Conservation (phyloP, 2,113 vertebrate genomes). For the Neotragus pygmaeus region DNA sequence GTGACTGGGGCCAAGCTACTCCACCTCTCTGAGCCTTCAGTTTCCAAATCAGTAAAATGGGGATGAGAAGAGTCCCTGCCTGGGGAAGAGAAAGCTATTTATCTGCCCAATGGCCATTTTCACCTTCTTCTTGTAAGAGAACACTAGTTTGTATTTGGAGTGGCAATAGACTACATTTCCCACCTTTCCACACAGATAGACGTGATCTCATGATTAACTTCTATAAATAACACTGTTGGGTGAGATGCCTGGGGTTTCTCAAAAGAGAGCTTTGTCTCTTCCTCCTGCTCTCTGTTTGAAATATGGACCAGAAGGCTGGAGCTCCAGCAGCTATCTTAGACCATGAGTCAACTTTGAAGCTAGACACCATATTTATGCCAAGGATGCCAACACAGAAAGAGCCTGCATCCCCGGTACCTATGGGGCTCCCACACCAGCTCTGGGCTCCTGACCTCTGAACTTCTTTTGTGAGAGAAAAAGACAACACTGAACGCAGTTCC, state of each 20-base stretch:
- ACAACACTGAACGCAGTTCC: neutral
- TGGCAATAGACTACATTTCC: rapidly evolving
- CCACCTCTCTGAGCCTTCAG: neutral
- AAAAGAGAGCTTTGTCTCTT: neutral
- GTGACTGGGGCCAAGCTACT: neutral
- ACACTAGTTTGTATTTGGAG: too few relatives aligned
- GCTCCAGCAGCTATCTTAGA: neutral
- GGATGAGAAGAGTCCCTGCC: neutral
- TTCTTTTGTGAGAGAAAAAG: neutral
- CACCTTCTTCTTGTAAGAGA: neutral
- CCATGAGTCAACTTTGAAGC: neutral
- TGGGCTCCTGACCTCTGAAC: neutral
- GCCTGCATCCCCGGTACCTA: rapidly evolving
- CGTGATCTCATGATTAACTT: neutral
- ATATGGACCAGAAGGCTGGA: neutral
- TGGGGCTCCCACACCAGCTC: neutral
- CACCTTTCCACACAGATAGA: neutral
- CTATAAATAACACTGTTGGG: neutral
- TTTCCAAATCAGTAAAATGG: neutral
- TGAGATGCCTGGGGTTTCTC: neutral
- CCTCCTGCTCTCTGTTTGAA: neutral
- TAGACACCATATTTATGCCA: neutral
- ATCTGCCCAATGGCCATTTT: neutral
- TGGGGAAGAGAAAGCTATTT: neutral
- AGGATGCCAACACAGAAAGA: neutral